Percentiles rank a stretch among this genome's conserved stretches.
Conservation (phyloP, 2,888 invertebrate genomes). For the Mystacides longicornis region DNA sequence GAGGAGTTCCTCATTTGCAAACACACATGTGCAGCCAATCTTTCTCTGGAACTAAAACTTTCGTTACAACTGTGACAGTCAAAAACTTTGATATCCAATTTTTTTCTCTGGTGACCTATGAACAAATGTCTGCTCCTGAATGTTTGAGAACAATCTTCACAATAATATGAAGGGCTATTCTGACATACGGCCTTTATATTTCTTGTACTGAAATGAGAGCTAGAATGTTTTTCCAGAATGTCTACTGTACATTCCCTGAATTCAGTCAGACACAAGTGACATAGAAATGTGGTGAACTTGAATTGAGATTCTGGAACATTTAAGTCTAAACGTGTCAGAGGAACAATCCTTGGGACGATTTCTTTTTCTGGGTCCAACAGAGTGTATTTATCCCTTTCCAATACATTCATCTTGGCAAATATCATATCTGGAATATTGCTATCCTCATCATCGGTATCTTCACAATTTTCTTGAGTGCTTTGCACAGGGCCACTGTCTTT, state of each 20-base stretch:
- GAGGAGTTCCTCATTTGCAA: background rate
- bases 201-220: background rate
- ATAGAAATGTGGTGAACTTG: background rate
- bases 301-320: background rate
- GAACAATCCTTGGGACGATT: background rate
- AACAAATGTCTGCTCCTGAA: background rate
- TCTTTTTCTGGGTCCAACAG: background rate
- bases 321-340: background rate
- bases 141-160: background rate
- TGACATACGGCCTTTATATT: background rate
- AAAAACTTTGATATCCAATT: background rate
- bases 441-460: background rate
- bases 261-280: background rate
- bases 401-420: background rate
- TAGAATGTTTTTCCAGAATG: background rate
- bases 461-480: no score
- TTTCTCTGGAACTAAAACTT: background rate
- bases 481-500: slow-evolving; percentile 17
- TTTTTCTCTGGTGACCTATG: background rate
- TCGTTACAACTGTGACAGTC: background rate
- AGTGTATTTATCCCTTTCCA: background rate
- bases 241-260: background rate
- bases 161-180: background rate
- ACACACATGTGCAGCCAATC: background rate
- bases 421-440: background rate